A percentile compares a stretch with the other conserved stretches of the same genome.
phyloP scores from a whole-genome alignment of 2,113 vertebrate genomes.

The Sylvietta virens region DNA sequence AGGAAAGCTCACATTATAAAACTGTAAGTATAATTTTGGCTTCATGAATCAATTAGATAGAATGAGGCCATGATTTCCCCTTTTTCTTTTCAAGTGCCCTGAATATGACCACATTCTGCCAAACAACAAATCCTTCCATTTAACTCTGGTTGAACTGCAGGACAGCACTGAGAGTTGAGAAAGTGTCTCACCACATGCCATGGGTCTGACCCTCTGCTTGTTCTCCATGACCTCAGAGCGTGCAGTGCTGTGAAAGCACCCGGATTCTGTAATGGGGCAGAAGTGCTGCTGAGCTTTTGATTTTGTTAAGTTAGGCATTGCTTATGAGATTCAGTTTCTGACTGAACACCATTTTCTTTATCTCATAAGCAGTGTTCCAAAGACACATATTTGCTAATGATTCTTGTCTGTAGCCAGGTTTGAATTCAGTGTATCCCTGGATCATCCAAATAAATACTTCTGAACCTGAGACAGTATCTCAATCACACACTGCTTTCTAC shows the following conservation, averaged over 20 bases:
- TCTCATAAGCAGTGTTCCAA: background rate
- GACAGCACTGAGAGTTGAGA: background rate
- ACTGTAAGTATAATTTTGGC: background rate
- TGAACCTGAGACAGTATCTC: background rate
- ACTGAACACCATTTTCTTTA: background rate
- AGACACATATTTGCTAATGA: background rate
- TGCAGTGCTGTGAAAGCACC: background rate
- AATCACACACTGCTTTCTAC: background rate
- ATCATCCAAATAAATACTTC: background rate
- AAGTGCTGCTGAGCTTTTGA: background rate
- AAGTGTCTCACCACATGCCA: background rate
- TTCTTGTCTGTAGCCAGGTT: background rate
- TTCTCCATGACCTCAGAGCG: fast-evolving
- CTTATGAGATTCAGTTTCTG: background rate
- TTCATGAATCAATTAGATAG: background rate
- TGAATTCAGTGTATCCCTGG: background rate
- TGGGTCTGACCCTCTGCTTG: background rate
- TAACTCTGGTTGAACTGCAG: background rate
- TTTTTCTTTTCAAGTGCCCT: background rate
- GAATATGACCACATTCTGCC: background rate
- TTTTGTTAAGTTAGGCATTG: fast-evolving
- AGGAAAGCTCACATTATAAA: background rate
- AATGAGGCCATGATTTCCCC: background rate
- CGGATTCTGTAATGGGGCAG: background rate
- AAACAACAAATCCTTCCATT: background rate